Evolutionary conservation across 2,113 vertebrate species (phyloP), one percentile per base, ranked within the genome.

Genomic region (Falco punctatus): DNA sequence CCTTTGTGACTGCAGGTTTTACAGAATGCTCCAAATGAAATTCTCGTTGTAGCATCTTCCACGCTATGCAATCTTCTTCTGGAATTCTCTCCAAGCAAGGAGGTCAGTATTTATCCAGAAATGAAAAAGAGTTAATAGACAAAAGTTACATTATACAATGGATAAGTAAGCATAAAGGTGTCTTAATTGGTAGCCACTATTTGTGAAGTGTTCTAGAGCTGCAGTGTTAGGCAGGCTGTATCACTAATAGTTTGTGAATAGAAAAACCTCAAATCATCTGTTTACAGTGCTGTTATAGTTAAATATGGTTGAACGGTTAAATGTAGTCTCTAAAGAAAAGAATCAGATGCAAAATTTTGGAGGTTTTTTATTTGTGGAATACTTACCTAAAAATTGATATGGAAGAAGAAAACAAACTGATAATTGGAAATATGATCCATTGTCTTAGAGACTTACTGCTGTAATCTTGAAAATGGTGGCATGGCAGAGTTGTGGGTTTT

Each of bases 11-110:
- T 85, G 20, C 91, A 99, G 99, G 98, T 99, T 94, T 98, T 99
- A 97, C 99, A 99, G 98, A 99, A 99, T 82, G 99, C 99, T 89
- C 99, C 99, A 16, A 99, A 99, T 97, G 99, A 99, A 98, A 99
- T 99, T 72, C 98, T 99, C 49, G 98, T 99, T 84, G 99, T 99
- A 98, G 99, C 99, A 74, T 99, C 99, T 78, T 99, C 99, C 59
- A 99, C 99, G 92, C 98, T 99, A 98, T 99, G 99, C 98, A 99
- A 99, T 96, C 98, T 99, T 81, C 99, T 99, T 89, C 98, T 99
- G 97, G 99, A 99, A 98, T 99, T 99, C 97, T 99, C 99, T 52
- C 99, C 99, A 95, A 99, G 99, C 97, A 99, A 99, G 98, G 99
- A 99, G 99, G 99, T 99, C 86, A 90, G 98, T 97, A 80, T 88